A percentile compares a stretch with the other conserved stretches of the same genome.
Evolutionary conservation across 2,888 invertebrate species (phyloP).

Genomic region (Eretmocerus hayati): DNA sequence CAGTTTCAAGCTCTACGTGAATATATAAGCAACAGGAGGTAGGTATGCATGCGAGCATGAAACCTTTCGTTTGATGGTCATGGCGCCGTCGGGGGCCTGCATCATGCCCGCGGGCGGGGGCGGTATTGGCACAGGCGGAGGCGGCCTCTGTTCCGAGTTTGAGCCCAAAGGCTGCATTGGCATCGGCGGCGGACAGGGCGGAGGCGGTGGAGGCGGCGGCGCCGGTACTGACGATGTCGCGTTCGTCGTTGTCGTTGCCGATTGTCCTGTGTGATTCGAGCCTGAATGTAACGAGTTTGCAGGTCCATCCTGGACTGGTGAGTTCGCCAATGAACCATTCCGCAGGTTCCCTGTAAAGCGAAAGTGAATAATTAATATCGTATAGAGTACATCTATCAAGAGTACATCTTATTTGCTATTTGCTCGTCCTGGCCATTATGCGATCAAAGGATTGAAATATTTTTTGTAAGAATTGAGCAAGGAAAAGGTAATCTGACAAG

Average conservation of each 20-base stretch:
- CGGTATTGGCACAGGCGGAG: constrained; percentile 52
- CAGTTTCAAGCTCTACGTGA: too few relatives aligned
- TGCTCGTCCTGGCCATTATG: too few relatives aligned
- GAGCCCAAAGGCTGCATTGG: constrained; percentile 47
- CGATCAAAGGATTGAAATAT: too few relatives aligned
- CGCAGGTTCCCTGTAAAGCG: constrained; percentile 31
- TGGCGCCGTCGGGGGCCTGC: constrained; percentile 70
- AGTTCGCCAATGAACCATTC: constrained; percentile 35
- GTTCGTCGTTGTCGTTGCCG: not conserved
- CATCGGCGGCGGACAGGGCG: constrained; percentile 50
- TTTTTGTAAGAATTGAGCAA: too few relatives aligned
- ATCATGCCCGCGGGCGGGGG: constrained; percentile 76
- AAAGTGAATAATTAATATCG: not conserved
- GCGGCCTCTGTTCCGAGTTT: constrained; percentile 42
- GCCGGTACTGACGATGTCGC: constrained; percentile 44
- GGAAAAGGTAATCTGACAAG: too few relatives aligned
- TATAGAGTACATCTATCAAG: not conserved
- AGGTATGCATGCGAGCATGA: not conserved
- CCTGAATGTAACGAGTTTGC: too few relatives aligned
- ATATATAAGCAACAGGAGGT: not conserved
- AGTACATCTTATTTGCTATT: too few relatives aligned
- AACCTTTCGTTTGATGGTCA: constrained; percentile 91
- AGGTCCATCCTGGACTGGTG: constrained; percentile 33
- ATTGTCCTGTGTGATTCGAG: not conserved
- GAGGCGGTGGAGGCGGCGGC: constrained; percentile 52